Evolutionary conservation across 2,888 invertebrate species (phyloP).

Genomic region (Aspidiotus rigidus): DNA sequence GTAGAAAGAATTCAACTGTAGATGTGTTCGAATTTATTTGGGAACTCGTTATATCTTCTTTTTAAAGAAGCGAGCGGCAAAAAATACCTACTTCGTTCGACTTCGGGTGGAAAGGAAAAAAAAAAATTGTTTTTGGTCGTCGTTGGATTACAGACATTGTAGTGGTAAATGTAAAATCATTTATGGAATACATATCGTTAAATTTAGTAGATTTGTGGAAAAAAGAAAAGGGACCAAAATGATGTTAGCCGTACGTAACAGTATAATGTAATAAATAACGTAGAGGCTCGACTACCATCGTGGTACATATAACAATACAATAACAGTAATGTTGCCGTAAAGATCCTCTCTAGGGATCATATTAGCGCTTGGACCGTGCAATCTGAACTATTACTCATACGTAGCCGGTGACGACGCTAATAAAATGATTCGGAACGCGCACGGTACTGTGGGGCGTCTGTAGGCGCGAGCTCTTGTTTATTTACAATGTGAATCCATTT

Average conservation of each 20-base stretch:
- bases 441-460: background rate
- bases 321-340: conserved; percentile 1
- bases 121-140: too few species aligned
- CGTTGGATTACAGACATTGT: too few species aligned
- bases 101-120: too few species aligned
- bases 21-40: background rate
- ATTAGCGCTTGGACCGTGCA: conserved; percentile 28
- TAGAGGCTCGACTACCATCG: background rate
- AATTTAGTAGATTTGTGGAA: background rate
- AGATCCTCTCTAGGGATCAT: conserved; percentile 26
- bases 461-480: background rate
- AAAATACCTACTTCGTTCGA: too few species aligned
- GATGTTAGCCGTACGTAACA: conserved; percentile 26
- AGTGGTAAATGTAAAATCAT: conserved; percentile 30
- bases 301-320: conserved; percentile 23
- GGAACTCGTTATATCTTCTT: too few species aligned
- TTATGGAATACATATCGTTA: conserved; percentile 27
- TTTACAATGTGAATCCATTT: background rate
- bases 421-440: conserved; percentile 27
- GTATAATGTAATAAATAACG: conserved; percentile 32
- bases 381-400: conserved; percentile 28
- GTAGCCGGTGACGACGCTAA: conserved; percentile 26
- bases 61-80: too few species aligned
- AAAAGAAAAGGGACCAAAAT: conserved; percentile 13
- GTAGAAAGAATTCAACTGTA: conserved; percentile 9